Base-by-base conservation (phyloP, 2,888 invertebrate genomes). In the Esperia sulphurella region DNA sequence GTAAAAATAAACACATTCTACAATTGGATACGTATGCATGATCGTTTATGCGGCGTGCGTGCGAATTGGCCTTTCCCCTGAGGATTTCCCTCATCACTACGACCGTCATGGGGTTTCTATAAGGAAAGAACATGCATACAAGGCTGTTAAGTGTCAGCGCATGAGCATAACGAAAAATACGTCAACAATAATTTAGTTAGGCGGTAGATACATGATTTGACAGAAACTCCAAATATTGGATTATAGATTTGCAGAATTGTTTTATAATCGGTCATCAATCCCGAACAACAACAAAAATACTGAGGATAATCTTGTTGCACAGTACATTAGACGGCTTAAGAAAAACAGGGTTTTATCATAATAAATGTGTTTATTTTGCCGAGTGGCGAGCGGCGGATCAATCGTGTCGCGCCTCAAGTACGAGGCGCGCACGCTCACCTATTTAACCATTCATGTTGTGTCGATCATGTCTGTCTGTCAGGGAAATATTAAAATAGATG, bases 401-500 rank as follows among this genome's bases (percentile, higher is more conserved):
- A 54, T 54, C 43, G 50, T 35, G 33, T 54, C 43, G 50, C 6
- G 43, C 41, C 43, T 51, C 50, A 41, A 54, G 54, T 49, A 50
- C 54, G 47, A 28, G n/a, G 10, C 35, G 35, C n/a, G 41, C 44
- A 7, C 37, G 35, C 47, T 45, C 42, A 31, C 43, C 46, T 14
- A 14, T 43, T 45, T 41, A 38, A 38, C 49, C 49, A 50, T 52
- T 52, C 54, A 51, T 40, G 49, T 45, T 49, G 39, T 44, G 50
- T 52, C 49, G 54, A 50, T 43, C 48, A 49, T 46, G 43, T 51
- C 46, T 44, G 48, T n/a, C 39, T 39, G 39, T 49, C 47, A 45
- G 48, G 42, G 37, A 45, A 52, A 50, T 52, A 52, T 52, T 54
- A 48, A 50, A 54, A 50, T 47, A 48, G 46, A 47, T 46, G 43